phyloP scores from a whole-genome alignment of 1,140 invertebrate genomes.

The Drosophila nasuta region DNA sequence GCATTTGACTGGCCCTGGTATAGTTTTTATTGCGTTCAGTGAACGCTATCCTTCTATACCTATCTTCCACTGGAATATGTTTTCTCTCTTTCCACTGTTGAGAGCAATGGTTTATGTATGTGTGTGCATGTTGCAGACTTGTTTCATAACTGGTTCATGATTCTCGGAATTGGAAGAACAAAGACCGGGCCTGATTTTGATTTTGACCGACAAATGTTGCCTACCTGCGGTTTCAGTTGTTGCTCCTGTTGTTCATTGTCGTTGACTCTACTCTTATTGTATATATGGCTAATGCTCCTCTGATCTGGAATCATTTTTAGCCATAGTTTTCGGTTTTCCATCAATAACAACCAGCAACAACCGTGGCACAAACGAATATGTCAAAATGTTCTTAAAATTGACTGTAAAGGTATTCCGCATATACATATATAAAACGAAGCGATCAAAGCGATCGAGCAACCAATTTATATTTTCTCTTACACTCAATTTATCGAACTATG shows the following conservation, averaged over 20 bases:
- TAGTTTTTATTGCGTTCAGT: constrained; percentile 76
- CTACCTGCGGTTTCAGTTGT: constrained; percentile 55
- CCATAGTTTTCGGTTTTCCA: too few species aligned
- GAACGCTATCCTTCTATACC: constrained; percentile 34
- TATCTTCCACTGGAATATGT: constrained; percentile 14
- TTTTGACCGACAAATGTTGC: constrained; percentile 83
- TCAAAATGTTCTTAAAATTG: constrained; percentile 79
- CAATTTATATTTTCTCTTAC: too few species aligned
- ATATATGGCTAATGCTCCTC: too few species aligned
- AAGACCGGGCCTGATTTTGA: constrained; percentile 82
- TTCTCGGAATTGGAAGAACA: constrained; percentile 81
- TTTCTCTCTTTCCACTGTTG: background rate
- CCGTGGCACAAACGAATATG: constrained; percentile 50
- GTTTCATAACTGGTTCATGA: constrained; percentile 84
- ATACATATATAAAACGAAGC: constrained; percentile 74
- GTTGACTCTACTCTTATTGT: too few species aligned
- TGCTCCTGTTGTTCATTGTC: constrained; percentile 16
- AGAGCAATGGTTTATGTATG: constrained; percentile 18
- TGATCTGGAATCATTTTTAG: too few species aligned
- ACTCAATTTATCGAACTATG: too few species aligned
- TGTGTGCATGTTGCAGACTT: constrained; percentile 77
- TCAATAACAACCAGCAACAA: constrained; percentile 10
- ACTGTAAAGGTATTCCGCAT: constrained; percentile 76
- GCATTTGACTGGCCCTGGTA: constrained; percentile 53
- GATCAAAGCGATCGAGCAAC: too few species aligned